These are phyloP conservation scores for Bactericera cockerelli DNA, from an alignment of 1,140 invertebrate genomes.

Conservation along the genomic window DNA sequence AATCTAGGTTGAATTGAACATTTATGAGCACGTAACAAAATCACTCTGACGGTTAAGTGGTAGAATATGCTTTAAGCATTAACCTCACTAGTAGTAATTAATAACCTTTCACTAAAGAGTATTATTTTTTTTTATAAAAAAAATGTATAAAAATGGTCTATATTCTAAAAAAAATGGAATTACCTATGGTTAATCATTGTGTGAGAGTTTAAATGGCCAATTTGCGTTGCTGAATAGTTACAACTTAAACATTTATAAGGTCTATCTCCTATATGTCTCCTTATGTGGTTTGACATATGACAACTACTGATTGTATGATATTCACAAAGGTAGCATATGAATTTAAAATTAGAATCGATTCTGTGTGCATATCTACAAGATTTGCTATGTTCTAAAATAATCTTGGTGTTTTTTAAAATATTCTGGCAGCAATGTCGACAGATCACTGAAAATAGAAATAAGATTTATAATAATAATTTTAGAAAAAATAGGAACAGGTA, in stretches of 20 bases:
- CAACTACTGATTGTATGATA: constrained; percentile 26
- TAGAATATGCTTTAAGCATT: too few relatives aligned
- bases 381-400: background rate
- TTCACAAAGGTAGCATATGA: background rate
- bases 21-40: too few relatives aligned
- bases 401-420: background rate
- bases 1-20: too few relatives aligned
- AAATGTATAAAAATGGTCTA: too few relatives aligned
- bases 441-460: background rate
- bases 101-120: too few relatives aligned
- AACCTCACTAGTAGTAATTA: too few relatives aligned
- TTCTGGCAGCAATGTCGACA: background rate
- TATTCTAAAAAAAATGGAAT: too few relatives aligned
- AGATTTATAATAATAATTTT: too few relatives aligned
- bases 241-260: constrained; percentile 15
- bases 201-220: background rate
- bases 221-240: background rate
- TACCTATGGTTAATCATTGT: constrained; percentile 1
- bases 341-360: background rate
- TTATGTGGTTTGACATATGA: constrained; percentile 26
- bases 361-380: background rate
- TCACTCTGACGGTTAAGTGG: too few relatives aligned
- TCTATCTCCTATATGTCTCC: constrained; percentile 15
- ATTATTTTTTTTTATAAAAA: too few relatives aligned
- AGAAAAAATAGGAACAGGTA: too few relatives aligned